Conservation (phyloP, 2,797 vertebrate species). For the Anabacerthia variegaticeps region DNA sequence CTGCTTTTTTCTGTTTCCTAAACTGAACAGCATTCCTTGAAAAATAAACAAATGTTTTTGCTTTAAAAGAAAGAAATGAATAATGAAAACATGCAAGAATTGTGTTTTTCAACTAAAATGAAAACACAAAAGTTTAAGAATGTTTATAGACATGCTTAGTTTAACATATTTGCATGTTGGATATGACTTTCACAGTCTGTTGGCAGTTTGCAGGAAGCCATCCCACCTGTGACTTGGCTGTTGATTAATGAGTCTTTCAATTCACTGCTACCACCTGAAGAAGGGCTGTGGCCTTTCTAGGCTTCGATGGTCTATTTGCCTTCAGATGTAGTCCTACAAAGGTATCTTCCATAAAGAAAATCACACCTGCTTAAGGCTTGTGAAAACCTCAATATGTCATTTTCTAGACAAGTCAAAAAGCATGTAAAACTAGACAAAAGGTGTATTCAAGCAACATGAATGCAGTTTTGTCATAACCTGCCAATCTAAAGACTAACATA, state of each 20-base stretch:
- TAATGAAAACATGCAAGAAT: background rate
- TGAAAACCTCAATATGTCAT: constrained; percentile 93
- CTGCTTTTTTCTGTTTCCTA: background rate
- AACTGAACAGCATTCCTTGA: background rate
- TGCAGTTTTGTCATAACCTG: constrained; percentile 86
- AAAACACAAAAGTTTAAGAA: constrained; percentile 54
- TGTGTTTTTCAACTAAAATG: background rate
- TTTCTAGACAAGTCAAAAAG: constrained; percentile 86
- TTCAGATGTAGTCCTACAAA: constrained; percentile 84
- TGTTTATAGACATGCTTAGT: constrained; percentile 75
- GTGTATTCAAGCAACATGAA: constrained; percentile 90
- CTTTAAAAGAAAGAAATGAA: background rate
- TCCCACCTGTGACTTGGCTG: constrained; percentile 94
- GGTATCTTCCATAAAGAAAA: constrained; percentile 81
- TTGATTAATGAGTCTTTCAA: constrained; percentile 99
- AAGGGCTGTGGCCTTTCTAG: constrained; percentile 89
- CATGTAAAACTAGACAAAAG: constrained; percentile 90
- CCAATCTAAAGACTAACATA: constrained; percentile 83
- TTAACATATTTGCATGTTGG: constrained; percentile 88
- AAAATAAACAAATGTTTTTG: background rate
- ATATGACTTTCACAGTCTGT: constrained; percentile 99
- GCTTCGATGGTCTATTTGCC: constrained; percentile 90
- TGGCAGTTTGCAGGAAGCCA: constrained; percentile 92
- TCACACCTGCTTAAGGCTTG: constrained; percentile 90
- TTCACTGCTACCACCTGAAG: constrained; percentile 89